Evolutionary conservation across 2,888 invertebrate genomes (phyloP).

Genomic region (Arge pagana): DNA sequence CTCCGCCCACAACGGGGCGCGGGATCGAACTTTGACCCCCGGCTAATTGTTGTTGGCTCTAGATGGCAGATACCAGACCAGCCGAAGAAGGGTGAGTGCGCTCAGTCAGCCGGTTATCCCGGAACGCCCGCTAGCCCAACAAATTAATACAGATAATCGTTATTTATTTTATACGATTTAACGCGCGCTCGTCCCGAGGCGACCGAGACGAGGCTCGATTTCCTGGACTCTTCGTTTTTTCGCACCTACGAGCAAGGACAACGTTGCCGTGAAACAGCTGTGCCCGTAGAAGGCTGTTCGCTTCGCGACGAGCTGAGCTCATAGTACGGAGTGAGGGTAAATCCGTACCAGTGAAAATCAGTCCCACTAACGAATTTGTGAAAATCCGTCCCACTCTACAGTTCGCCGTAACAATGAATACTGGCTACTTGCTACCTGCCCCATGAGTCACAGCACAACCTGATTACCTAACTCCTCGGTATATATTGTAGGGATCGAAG

Average conservation of each 20-base stretch:
- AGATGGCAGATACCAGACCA: conserved; percentile 48
- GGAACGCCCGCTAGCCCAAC: conserved; percentile 18
- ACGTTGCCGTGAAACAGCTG: too few species aligned
- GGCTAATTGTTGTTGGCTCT: conserved; percentile 58
- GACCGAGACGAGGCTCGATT: background rate
- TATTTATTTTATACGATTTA: conserved; percentile 16
- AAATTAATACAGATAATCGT: conserved; percentile 20
- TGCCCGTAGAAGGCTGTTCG: too few species aligned
- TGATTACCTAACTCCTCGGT: too few species aligned
- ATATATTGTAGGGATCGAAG: too few species aligned
- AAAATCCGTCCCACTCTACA: too few species aligned
- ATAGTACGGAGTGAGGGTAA: too few species aligned
- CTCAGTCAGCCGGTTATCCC: conserved; percentile 11
- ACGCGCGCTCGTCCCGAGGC: background rate
- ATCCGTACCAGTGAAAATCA: too few species aligned
- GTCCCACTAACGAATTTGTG: too few species aligned
- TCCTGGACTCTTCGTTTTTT: background rate
- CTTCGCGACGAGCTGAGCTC: too few species aligned
- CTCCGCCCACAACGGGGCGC: conserved; percentile 40
- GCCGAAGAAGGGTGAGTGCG: background rate
- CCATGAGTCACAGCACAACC: too few species aligned
- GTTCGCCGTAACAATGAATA: too few species aligned
- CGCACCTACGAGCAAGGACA: background rate
- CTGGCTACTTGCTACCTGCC: too few species aligned
- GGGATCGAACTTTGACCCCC: conserved; percentile 53